Conservation (phyloP, 2,113 vertebrate genomes). For the Heptranchias perlo region DNA sequence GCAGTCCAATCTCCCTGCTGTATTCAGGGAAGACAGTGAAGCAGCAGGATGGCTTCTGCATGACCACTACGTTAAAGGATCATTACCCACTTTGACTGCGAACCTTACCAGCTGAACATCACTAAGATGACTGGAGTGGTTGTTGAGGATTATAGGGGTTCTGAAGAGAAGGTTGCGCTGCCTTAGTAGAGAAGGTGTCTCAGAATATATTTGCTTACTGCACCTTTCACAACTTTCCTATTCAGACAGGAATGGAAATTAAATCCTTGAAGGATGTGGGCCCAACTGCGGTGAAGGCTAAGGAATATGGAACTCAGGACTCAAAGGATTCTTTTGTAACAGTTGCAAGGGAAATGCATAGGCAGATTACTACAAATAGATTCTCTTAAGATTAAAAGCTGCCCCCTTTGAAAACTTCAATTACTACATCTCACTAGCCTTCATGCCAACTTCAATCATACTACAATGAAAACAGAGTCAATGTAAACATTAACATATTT, state of each 20-base stretch:
- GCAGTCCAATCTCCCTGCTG: background rate
- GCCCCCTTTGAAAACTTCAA: background rate
- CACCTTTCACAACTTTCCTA: background rate
- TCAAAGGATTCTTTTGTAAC: background rate
- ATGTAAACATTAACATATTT: background rate
- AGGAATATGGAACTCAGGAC: background rate
- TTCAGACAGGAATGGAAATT: background rate
- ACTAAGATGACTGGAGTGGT: background rate
- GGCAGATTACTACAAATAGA: background rate
- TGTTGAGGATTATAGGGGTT: background rate
- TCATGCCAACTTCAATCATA: background rate
- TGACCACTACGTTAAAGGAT: background rate
- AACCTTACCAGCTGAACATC: background rate
- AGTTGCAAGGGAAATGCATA: background rate
- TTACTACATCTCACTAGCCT: background rate
- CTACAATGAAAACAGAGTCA: background rate
- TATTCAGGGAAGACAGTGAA: background rate
- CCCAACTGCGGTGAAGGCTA: background rate
- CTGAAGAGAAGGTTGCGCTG: too few species aligned
- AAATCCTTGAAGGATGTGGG: background rate
- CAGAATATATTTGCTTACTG: background rate
- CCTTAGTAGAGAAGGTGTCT: background rate
- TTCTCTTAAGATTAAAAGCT: background rate
- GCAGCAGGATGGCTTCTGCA: background rate
- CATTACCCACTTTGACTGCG: background rate